Percentiles rank a stretch among this genome's conserved stretches.
Evolutionary conservation across 1,140 invertebrate species (phyloP).

Genomic region (Holotrichia oblita): DNA sequence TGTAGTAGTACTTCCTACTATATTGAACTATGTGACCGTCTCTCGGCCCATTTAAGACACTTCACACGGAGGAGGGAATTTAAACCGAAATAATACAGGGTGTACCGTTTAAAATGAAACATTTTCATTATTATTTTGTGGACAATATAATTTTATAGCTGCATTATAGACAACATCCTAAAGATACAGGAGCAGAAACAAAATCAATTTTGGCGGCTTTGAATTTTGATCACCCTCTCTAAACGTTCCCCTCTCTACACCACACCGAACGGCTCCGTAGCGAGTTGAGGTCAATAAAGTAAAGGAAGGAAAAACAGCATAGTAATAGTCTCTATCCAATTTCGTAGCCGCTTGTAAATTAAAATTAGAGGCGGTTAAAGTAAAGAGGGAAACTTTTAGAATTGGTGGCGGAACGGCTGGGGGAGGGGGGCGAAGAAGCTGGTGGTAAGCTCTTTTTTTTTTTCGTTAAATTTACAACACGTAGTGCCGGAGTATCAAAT

Average conservation of each 20-base stretch:
- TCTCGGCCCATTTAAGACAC: not conserved
- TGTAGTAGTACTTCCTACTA: not conserved
- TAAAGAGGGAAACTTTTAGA: too few species aligned
- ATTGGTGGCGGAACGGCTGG: too few species aligned
- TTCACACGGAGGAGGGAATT: not conserved
- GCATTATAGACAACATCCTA: not conserved
- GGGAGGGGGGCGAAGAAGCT: too few species aligned
- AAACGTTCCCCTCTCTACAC: not conserved
- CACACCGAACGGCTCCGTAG: not conserved
- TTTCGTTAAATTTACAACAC: too few species aligned
- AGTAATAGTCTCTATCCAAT: slow-evolving; percentile 13
- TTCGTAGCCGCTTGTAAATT: not conserved
- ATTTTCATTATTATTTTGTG: not conserved
- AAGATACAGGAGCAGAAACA: not conserved
- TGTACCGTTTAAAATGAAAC: not conserved
- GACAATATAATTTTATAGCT: too few species aligned
- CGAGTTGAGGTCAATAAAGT: not conserved
- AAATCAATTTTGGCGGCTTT: slow-evolving; percentile 4
- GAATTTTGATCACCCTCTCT: not conserved
- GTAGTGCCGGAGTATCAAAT: not conserved
- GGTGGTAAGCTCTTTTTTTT: too few species aligned
- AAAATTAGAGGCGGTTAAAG: not conserved
- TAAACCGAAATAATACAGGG: not conserved
- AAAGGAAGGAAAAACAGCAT: not conserved
- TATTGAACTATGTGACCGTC: not conserved